Evolutionary conservation across 2,113 vertebrate species (phyloP).

Genomic region (Poeciliopsis turrubarensis): DNA sequence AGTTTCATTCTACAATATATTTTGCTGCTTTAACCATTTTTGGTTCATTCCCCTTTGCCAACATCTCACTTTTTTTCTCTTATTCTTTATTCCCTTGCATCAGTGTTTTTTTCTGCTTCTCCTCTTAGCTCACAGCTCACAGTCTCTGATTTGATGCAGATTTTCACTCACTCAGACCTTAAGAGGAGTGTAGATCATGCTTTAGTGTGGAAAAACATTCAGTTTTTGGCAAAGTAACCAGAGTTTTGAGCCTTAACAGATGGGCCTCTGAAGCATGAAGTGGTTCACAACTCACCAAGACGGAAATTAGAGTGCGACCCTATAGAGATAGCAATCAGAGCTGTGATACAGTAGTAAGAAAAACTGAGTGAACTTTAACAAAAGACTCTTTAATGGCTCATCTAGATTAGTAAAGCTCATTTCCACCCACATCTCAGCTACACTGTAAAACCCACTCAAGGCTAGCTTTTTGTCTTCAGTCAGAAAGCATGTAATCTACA

Average conservation of each 20-base stretch:
- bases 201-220: constrained; percentile 8
- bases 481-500: constrained; percentile 5
- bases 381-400: constrained; percentile 14
- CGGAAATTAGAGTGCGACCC: constrained; percentile 23
- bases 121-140: neutral
- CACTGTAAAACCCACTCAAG: constrained; percentile 7
- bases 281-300: neutral
- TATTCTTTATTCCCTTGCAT: constrained; percentile 4
- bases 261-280: constrained; percentile 22
- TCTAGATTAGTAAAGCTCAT: constrained; percentile 9
- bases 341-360: constrained; percentile 6
- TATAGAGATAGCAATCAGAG: constrained; percentile 18
- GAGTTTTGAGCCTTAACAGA: constrained; percentile 21
- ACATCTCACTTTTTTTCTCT: constrained; percentile 9
- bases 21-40: constrained; percentile 24
- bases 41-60: constrained; percentile 7
- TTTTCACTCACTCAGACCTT: neutral
- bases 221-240: constrained; percentile 4
- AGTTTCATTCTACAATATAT: neutral
- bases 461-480: constrained; percentile 9
- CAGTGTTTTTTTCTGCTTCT: constrained; percentile 23
- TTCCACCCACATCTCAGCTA: constrained; percentile 8
- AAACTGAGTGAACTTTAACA: constrained; percentile 9
- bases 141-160: constrained; percentile 30
- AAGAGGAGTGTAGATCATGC: constrained; percentile 31